Evolutionary conservation across 2,113 vertebrate species (phyloP), one percentile per base, ranked within the genome.

Genomic region (Thalassarche chlororhynchos): DNA sequence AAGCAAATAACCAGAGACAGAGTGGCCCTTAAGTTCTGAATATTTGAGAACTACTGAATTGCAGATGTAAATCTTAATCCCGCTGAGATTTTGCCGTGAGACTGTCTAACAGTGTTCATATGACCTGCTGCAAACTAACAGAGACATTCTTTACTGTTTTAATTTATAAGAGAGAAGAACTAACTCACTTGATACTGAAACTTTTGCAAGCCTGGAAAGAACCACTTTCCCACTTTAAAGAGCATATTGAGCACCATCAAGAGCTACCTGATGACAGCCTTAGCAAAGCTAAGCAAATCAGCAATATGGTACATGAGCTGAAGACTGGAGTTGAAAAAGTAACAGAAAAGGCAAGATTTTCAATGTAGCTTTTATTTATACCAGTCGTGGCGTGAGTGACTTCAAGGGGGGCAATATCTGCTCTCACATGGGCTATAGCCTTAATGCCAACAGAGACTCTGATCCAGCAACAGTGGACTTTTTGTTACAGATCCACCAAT

Each of bases 201-300:
- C 98, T 99, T 42, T 75, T 99, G 96, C 81, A 97, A 94, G 98
- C 99, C 2, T 99, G 98, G 98, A 98, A 97, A 81, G 98, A 98
- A 34, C 98, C 98, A 12, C 98, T 99, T 65, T 98, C 98, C 87
- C 98, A 98, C 79, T 98, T 99, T 34, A 98, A 99, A 74, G 98
- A 98, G 91, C 98, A 94, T 81, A 97, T 98, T 92, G 96, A 97
- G 13, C 98, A 98, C 54, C 96, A 98, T 20, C 96, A 97, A 21
- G 96, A 98, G 86, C 96, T 98, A 86, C 97, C 97, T 70, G 97
- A 96, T 64, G 97, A 98, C 87, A 99, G 98, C 97, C 97, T 98
- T 79, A 98, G 97, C 83, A 99, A 98, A 97, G 98, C 98, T 28
- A 98, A 98, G 61, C 97, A 99, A 94, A 99, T 99, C 97, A 98